Evolutionary conservation across 2,797 vertebrate genomes (phyloP), one percentile per base, ranked within the genome.

Genomic region (Paratrypauchen microcephalus): DNA sequence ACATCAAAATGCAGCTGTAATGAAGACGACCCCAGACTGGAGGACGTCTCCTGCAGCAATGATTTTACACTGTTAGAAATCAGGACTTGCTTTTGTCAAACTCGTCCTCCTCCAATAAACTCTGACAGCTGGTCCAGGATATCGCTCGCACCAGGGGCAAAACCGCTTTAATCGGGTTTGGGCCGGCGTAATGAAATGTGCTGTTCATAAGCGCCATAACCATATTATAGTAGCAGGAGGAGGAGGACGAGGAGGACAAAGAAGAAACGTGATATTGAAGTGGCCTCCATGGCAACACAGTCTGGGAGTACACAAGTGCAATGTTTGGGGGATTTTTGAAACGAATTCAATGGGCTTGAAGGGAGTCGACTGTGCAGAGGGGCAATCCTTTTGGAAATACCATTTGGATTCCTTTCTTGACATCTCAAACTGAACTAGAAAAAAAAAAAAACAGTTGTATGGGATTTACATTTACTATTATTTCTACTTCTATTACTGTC

Each of bases 151-250:
- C 68, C 76, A 76, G 82, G 62, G 81, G 72, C 71, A 85, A 79
- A 86, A 81, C 71, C 41, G 75, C 74, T 85, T 83, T 92, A 89
- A 93, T 91, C 83, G 84, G 76, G 80, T 92, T 92, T 87, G 70
- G 56, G 67, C 72, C 59, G 11, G 67, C 63, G 23, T 90, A 91
- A 91, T 90, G 85, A 91, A 92, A 91, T 91, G 90, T 84, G 77
- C 87, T 86, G 78, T 89, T 92, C 86, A 91, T 89, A 82, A 83
- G 76, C 72, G 74, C 74, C 63, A 71, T 86, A 90, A 89, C 87
- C 80, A 72, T 81, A 86, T 91, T 88, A 64, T 64, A 45, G 41
- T 6, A 64, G 39, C 26, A 26, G 62, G 18, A 91, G 82, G 72
- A 82, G 74, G 24, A 26, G 24, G 24, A 26, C 24, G 24, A 26